phyloP scores from a whole-genome alignment of 2,797 vertebrate species.

The Avahi laniger region DNA sequence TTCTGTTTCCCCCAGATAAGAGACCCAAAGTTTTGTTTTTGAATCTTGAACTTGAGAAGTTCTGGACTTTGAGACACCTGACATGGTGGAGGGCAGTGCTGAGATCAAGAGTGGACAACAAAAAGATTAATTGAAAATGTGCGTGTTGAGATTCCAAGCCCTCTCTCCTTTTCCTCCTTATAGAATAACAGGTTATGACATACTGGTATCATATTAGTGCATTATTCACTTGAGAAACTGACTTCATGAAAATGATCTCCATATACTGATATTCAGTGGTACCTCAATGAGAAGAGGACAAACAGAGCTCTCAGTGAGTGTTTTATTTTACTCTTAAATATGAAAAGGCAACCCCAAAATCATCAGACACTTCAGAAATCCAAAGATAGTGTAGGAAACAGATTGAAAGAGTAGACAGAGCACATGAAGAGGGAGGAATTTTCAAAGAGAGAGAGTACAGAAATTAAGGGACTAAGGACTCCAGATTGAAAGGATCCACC shows the following conservation, averaged over 20 bases:
- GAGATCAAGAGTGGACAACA: not conserved
- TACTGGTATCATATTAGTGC: not conserved
- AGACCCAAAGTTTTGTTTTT: not conserved
- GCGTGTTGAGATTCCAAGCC: not conserved
- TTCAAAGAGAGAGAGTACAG: not conserved
- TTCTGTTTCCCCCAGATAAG: not conserved
- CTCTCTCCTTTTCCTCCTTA: not conserved
- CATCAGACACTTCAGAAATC: not conserved
- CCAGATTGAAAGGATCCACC: not conserved
- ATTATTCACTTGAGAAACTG: not conserved
- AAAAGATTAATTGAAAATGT: not conserved
- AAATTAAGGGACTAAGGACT: not conserved
- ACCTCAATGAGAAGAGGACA: not conserved
- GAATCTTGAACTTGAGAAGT: not conserved
- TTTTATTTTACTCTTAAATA: constrained; percentile 6
- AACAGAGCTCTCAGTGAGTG: not conserved
- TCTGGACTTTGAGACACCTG: not conserved
- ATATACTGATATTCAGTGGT: not conserved
- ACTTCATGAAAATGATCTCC: not conserved
- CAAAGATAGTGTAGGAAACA: not conserved
- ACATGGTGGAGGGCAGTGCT: not conserved
- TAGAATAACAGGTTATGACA: not conserved
- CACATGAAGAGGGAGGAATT: not conserved
- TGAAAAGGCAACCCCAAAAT: not conserved
- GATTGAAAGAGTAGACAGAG: not conserved